Evolutionary conservation across 2,113 vertebrate species (phyloP).

Genomic region (Phylloscopus trochilus): DNA sequence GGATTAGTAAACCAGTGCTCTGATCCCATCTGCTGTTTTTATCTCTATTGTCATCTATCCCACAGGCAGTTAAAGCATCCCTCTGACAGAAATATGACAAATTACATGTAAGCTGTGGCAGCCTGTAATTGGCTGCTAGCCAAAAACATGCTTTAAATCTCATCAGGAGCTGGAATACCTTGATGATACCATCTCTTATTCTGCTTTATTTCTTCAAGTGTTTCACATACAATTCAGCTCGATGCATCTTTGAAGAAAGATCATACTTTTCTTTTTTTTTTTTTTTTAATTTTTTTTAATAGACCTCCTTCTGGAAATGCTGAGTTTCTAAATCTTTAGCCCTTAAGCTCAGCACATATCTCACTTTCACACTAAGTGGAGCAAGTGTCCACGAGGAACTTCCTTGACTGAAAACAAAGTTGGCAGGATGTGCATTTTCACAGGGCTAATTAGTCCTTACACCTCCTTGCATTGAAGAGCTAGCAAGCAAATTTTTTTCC

Average conservation of each 20-base stretch:
- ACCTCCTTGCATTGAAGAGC: neutral
- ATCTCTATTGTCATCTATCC: neutral
- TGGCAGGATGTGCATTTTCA: neutral
- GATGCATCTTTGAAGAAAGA: neutral
- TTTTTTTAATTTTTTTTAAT: neutral
- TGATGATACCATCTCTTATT: neutral
- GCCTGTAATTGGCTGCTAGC: neutral
- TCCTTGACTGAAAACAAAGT: neutral
- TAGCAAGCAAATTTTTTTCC: neutral
- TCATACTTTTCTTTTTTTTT: neutral
- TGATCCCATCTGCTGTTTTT: constrained; percentile 7
- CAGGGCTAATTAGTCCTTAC: neutral
- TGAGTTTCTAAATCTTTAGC: neutral
- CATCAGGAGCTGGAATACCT: neutral
- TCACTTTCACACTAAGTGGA: neutral
- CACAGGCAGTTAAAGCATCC: neutral
- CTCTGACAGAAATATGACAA: neutral
- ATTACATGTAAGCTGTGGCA: neutral
- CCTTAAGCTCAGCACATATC: neutral
- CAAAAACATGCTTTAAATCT: neutral
- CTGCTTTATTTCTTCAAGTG: neutral
- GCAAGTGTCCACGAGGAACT: neutral
- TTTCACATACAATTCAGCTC: neutral
- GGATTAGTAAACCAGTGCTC: neutral
- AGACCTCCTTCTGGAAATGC: neutral